Evolutionary conservation across 2,888 invertebrate species (phyloP).

Genomic region (Chaitophorus viminalis): DNA sequence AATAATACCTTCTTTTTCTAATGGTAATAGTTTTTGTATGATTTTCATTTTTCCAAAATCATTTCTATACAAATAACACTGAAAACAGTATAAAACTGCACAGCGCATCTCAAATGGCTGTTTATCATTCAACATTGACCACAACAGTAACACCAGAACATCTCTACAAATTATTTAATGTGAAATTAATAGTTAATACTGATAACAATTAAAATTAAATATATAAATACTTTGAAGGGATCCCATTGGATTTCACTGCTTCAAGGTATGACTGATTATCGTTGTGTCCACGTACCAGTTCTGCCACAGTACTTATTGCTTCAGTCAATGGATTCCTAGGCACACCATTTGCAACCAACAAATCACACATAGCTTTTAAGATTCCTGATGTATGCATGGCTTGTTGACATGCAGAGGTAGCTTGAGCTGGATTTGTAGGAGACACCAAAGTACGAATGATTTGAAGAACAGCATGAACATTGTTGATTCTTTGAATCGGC

Average conservation of each 20-base stretch:
- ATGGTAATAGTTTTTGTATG: slow-evolving; percentile 91
- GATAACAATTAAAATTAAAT: not conserved
- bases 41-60: slow-evolving; percentile 87
- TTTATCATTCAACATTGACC: slow-evolving; percentile 99
- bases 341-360: slow-evolving; percentile 95
- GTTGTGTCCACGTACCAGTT: slow-evolving; percentile 90
- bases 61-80: slow-evolving; percentile 94
- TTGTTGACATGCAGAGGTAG: slow-evolving; percentile 82
- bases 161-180: slow-evolving; percentile 72
- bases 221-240: slow-evolving; percentile 77
- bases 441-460: slow-evolving; percentile 91
- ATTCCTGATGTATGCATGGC: slow-evolving; percentile 87
- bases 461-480: slow-evolving; percentile 91
- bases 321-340: slow-evolving; percentile 96
- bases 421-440: slow-evolving; percentile 90
- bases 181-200: not conserved
- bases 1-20: slow-evolving; percentile 76
- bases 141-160: slow-evolving; percentile 90
- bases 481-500: slow-evolving; percentile 94
- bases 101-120: slow-evolving; percentile 91
- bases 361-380: slow-evolving; percentile 83
- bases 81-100: slow-evolving; percentile 96
- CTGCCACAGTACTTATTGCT: slow-evolving; percentile 94
- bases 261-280: slow-evolving; percentile 93
- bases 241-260: slow-evolving; percentile 89